Evolutionary conservation across 2,888 invertebrate genomes (phyloP), one percentile per base, ranked within the genome.

Genomic region (Polymixis lichenea): DNA sequence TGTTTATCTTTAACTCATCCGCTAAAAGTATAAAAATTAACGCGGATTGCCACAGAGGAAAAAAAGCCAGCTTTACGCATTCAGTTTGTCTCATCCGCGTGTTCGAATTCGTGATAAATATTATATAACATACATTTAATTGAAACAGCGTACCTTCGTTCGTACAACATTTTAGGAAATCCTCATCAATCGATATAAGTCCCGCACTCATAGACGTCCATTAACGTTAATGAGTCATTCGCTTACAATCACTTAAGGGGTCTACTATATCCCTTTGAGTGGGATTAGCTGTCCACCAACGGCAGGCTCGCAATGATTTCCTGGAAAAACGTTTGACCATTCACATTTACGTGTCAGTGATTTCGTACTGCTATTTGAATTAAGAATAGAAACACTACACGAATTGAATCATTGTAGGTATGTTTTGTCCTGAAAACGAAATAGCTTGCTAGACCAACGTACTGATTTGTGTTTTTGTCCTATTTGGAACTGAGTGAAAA

Each of bases 201-300:
- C 49, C 19, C 15, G 11, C 28, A 32, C 22, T 55, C 28, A 51
- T 19, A 51, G 61, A 53, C 46, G 6, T 65, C 28, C 79, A 82
- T 82, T 82, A 75, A 25, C 49, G 7, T 32, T 82, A 76, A 80
- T 82, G 67, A 69, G 32, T 65, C 77, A 82, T 76, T 76, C 51
- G 55, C 49, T 55, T 32, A 51, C 60, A 69, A 82, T 80, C 64
- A 80, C 77, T 60, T 82, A 65, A 53, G 62, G 55, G 56, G 19
- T n/a, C 66, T 53, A n/a, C 22, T 62, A 32, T 51, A 56, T 77
- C 79, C 62, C 62, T 64, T 72, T 80, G 51, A 79, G 60, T 28
- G 15, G 22, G 56, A 72, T 80, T 53, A 72, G 56, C 25, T 51
- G 32, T 19, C n/a, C 25, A 64, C 51, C 43, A 71, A 64, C 72